Conservation (phyloP, 1,140 invertebrate genomes). For the Pseudoatta argentina region DNA sequence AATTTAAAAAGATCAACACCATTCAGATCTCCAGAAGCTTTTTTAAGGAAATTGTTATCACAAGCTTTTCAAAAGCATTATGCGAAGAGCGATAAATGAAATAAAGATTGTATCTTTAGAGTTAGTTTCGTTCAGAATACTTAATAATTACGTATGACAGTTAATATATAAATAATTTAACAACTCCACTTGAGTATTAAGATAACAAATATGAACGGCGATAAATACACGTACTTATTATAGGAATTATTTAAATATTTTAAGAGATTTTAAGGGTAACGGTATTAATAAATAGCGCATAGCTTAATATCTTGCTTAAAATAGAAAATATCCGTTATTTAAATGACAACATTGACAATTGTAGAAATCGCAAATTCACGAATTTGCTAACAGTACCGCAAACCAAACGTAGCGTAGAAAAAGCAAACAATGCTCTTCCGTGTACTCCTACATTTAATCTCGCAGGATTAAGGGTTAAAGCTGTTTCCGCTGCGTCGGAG, state of each 20-base stretch:
- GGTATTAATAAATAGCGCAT: neutral
- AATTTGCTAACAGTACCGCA: neutral
- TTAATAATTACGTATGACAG: neutral
- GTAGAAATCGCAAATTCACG: neutral
- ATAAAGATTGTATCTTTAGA: neutral
- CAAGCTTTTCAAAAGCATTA: slow-evolving; percentile 30
- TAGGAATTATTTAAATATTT: neutral
- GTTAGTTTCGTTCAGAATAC: neutral
- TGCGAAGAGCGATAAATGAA: neutral
- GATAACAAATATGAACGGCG: neutral
- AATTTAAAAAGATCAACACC: neutral
- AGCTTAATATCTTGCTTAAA: neutral
- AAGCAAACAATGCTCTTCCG: slow-evolving; percentile 22
- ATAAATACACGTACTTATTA: neutral
- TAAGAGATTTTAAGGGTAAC: neutral
- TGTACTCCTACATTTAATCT: slow-evolving; percentile 47
- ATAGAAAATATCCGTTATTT: neutral
- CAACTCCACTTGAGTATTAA: neutral
- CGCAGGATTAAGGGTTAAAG: slow-evolving; percentile 22
- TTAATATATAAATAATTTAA: slow-evolving; percentile 38
- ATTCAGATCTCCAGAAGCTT: slow-evolving; percentile 29
- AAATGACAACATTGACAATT: neutral
- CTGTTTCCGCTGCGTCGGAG: slow-evolving; percentile 39
- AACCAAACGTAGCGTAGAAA: neutral
- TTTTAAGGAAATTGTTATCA: slow-evolving; percentile 29